Percentiles rank a stretch among this genome's conserved stretches.
phyloP scores from a whole-genome alignment of 1,140 invertebrate genomes.

The Saccostrea echinata region DNA sequence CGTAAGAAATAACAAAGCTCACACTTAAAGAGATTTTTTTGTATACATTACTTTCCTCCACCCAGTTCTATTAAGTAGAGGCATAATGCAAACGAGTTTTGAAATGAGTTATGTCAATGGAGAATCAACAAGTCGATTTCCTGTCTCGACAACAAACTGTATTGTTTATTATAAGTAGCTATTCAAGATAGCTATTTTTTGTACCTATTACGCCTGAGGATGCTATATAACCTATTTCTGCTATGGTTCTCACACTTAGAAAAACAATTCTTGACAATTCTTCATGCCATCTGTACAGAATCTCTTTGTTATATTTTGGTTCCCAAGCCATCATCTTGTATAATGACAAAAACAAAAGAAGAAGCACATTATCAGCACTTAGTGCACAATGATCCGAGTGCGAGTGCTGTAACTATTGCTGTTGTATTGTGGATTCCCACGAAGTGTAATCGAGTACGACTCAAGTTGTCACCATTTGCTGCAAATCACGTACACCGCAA shows the following conservation, averaged over 20 bases:
- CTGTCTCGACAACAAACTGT: background rate
- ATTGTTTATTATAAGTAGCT: background rate
- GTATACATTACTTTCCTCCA: background rate
- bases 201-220: background rate
- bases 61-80: background rate
- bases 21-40: background rate
- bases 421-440: background rate
- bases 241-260: background rate
- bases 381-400: background rate
- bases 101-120: background rate
- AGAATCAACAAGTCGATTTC: background rate
- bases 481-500: background rate
- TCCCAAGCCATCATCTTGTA: background rate
- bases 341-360: conserved; percentile 6
- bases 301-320: background rate
- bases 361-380: background rate
- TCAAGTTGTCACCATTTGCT: background rate
- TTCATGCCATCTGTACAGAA: background rate
- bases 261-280: background rate
- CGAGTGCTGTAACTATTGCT: background rate
- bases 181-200: background rate
- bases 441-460: background rate
- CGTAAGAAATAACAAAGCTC: background rate
- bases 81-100: too few relatives aligned
- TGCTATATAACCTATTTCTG: background rate